A percentile compares a stretch with the other conserved stretches of the same genome.
phyloP scores from a whole-genome alignment of 2,113 vertebrate species.

The Cryptoleucopteryx plumbea region DNA sequence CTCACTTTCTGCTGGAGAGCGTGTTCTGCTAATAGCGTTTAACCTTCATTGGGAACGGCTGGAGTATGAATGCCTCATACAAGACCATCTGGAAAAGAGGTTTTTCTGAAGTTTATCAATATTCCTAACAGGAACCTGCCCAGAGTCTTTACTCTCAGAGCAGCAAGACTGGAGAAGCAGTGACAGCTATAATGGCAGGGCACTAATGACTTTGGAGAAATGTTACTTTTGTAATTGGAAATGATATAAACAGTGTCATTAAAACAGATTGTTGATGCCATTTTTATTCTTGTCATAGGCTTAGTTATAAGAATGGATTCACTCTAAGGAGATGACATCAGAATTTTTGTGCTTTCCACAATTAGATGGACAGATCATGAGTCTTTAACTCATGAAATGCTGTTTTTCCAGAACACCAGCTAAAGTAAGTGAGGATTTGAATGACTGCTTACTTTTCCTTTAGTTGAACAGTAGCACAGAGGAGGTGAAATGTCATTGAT shows the following conservation, averaged over 20 bases:
- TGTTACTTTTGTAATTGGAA: background rate
- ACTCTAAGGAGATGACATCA: background rate
- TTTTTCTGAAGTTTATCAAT: background rate
- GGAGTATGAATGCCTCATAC: background rate
- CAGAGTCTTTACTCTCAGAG: background rate
- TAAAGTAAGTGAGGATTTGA: background rate
- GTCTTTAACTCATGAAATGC: background rate
- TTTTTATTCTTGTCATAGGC: conserved; percentile 7
- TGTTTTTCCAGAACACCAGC: background rate
- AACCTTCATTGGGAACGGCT: background rate
- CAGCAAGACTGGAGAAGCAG: background rate
- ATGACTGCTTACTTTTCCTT: background rate
- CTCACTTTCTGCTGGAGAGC: background rate
- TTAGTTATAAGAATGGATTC: background rate
- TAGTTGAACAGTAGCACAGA: background rate
- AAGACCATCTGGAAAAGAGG: background rate
- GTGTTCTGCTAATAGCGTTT: background rate
- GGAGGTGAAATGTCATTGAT: background rate
- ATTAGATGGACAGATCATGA: background rate
- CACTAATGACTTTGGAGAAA: conserved; percentile 5
- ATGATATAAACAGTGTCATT: background rate
- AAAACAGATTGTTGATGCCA: background rate
- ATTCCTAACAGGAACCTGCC: background rate
- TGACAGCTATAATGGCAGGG: background rate
- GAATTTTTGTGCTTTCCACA: background rate